Evolutionary conservation across 2,888 invertebrate species (phyloP), one percentile per base, ranked within the genome.

Genomic region (Caenorhabditis becei): DNA sequence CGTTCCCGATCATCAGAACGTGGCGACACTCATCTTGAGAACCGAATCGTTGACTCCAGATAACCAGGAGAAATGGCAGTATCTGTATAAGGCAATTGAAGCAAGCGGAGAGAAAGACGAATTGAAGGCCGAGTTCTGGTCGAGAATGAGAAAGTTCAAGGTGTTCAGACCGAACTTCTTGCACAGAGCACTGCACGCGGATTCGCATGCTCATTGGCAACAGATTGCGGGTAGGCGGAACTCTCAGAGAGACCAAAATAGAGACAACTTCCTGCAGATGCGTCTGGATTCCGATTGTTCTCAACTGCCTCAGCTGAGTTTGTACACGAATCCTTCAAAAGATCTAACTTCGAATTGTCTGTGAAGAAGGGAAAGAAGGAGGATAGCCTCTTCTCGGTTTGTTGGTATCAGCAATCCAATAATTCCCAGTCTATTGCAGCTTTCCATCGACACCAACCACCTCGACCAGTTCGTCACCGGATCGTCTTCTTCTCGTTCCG

Each of bases 151-250:
- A 44, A 54, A 77, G 7, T 87, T 87, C 82, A 84, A 84, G 16
- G 81, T 87, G 44, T 87, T 87, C 84, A 70, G 86, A 11, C 85
- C 87, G 0, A 87, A 87, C 51, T 85, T 80, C 41, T 41, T 78
- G 44, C 85, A 86, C 23, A 58, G 86, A 49, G 77, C 86, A 0
- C 81, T 87, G 47, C 44, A 47, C 1, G 87, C 85, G 1, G 82
- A 85, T 24, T 85, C 85, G 1, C 71, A 72, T 53, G 65, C 69
- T 10, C 81, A 83, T 51, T 83, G 77, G 75, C 58, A 65, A 28
- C 20, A 75, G 10, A 77, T 82, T 41, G 70, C 71, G 10, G 72
- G 54, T 63, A n/a, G 47, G 35, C n/a, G n/a, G n/a, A n/a, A n/a
- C n/a, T 35, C 8, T 70, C 5, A 14, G n/a, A 11, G 18, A 18